A percentile compares a stretch with the other conserved stretches of the same genome.
These are phyloP conservation scores for Clarias laeviceps DNA, from an alignment of 2,797 vertebrate genomes.

Conservation along the genomic window DNA sequence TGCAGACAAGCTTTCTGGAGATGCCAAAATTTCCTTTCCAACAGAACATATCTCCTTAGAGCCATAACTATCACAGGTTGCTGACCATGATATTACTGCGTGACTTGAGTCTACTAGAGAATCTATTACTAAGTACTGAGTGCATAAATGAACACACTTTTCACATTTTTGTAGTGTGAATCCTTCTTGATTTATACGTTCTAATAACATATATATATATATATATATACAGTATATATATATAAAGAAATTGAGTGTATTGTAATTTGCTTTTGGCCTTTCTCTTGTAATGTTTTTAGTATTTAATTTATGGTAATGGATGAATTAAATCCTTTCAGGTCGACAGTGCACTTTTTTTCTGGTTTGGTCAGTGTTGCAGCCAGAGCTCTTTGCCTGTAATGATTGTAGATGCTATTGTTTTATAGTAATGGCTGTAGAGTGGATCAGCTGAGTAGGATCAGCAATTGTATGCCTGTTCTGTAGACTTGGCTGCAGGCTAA, in stretches of 20 bases:
- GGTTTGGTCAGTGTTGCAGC: conserved; percentile 17
- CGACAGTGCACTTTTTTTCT: conserved; percentile 20
- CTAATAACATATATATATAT: no score
- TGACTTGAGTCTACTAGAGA: no score
- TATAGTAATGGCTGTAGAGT: conserved; percentile 32
- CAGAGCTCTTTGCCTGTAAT: conserved; percentile 20
- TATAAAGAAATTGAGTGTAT: neutral
- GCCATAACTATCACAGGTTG: no score
- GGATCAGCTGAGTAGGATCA: conserved; percentile 32
- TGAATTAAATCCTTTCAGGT: conserved; percentile 18
- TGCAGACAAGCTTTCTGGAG: no score
- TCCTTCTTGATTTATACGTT: no score
- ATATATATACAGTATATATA: neutral
- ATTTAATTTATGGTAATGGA: neutral
- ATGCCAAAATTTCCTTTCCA: no score
- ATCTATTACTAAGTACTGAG: no score
- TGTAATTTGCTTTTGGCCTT: neutral
- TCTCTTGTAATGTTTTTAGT: neutral
- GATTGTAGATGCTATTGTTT: conserved; percentile 16
- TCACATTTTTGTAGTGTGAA: no score
- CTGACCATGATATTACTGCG: no score
- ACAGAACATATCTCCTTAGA: no score
- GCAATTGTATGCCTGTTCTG: conserved; percentile 39
- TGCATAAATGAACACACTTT: no score
- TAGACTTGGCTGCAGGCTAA: conserved; percentile 41